Conservation (phyloP, 53 echinoderm and acorn worm genomes). For the Glandiceps talaboti region DNA sequence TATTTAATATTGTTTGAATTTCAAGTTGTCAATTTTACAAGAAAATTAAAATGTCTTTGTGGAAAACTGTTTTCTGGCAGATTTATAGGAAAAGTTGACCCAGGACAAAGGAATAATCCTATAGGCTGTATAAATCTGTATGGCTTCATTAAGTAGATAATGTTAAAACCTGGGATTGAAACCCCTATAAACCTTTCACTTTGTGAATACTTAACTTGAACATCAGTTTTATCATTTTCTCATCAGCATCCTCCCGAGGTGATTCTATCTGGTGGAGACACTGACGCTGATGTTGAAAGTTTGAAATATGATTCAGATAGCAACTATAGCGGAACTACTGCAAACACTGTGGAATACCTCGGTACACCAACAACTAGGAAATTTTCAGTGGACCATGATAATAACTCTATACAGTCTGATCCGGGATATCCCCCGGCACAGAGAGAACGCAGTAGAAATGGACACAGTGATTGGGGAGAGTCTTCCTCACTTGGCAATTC, state of each 20-base stretch:
- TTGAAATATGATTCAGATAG: constrained; percentile 68
- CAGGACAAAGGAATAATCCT: no score
- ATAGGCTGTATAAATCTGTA: no score
- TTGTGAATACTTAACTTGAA: no score
- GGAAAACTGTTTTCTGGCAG: no score
- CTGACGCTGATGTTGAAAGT: constrained; percentile 77
- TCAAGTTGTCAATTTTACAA: no score
- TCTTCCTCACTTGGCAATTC: neutral
- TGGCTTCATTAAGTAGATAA: no score
- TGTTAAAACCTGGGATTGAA: no score
- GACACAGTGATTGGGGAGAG: neutral
- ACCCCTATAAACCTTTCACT: no score
- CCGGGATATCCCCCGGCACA: neutral
- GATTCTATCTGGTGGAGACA: constrained; percentile 35
- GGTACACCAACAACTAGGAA: neutral
- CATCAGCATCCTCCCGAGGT: constrained; percentile 2
- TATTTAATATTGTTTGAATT: no score
- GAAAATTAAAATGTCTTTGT: no score
- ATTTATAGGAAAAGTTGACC: no score
- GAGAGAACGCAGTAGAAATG: neutral
- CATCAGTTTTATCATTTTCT: no score
- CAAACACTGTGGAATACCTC: neutral
- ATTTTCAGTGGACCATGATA: neutral
- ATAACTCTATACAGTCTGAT: neutral
- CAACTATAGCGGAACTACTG: neutral